A percentile compares a stretch with the other conserved stretches of the same genome.
Conservation (phyloP, 2,113 vertebrate genomes). For the Oreotrochilus melanogaster region DNA sequence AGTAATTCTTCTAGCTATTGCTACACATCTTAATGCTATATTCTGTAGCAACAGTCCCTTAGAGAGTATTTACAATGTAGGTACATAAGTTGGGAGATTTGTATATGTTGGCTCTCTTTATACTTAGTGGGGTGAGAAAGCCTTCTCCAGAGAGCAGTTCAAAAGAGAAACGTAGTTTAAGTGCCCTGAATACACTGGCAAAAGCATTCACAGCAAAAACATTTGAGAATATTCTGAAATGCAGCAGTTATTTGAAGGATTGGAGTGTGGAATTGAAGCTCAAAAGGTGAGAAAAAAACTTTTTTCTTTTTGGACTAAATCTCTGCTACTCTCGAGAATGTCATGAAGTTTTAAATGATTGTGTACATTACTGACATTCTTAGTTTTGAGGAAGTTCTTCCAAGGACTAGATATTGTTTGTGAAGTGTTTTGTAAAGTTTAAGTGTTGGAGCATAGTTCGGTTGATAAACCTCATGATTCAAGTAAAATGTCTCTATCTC, state of each 20-base stretch:
- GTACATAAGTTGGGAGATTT: constrained; percentile 38
- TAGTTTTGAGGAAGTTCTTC: background rate
- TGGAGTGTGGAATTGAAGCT: background rate
- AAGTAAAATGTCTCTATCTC: background rate
- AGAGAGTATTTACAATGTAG: constrained; percentile 39
- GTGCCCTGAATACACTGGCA: background rate
- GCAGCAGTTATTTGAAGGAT: background rate
- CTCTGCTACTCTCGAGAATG: background rate
- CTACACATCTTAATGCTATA: background rate
- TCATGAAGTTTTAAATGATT: background rate
- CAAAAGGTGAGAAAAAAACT: constrained; percentile 16
- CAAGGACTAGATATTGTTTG: background rate
- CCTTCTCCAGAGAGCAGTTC: constrained; percentile 53
- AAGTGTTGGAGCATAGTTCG: background rate
- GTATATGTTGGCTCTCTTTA: constrained; percentile 40
- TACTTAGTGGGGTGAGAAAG: constrained; percentile 26
- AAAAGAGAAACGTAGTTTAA: constrained; percentile 23
- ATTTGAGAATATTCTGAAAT: constrained; percentile 22
- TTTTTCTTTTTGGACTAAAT: background rate
- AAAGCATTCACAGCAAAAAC: constrained; percentile 26
- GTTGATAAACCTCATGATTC: background rate
- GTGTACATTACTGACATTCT: background rate
- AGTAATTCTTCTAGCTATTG: background rate
- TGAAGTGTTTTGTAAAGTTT: constrained; percentile 18
- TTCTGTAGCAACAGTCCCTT: background rate